A percentile compares a stretch with the other conserved stretches of the same genome.
Conservation (phyloP, 2,888 invertebrate genomes). For the Hemicrepidius hirtus region DNA sequence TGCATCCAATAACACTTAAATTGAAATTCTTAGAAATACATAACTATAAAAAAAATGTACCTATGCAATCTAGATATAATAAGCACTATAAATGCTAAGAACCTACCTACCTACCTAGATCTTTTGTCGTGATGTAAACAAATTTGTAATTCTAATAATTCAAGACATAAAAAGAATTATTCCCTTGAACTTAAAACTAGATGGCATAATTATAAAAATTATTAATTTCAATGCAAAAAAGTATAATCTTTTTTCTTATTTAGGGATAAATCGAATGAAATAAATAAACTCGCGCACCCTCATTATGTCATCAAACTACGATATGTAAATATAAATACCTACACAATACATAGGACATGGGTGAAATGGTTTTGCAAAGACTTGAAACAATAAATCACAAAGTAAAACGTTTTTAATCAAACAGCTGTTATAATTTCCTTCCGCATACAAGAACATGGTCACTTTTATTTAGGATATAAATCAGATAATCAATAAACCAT, state of each 20-base stretch:
- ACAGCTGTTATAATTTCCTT: constrained; percentile 25
- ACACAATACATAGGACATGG: too few relatives aligned
- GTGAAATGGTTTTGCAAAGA: background rate
- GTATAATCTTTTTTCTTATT: too few relatives aligned
- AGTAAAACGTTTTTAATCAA: constrained; percentile 17
- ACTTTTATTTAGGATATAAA: constrained; percentile 29
- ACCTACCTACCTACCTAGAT: constrained; percentile 7
- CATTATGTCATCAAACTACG: too few relatives aligned
- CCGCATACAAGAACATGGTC: constrained; percentile 25
- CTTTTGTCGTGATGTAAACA: constrained; percentile 6
- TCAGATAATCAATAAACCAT: constrained; percentile 25
- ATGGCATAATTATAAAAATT: too few relatives aligned
- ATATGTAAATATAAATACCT: too few relatives aligned
- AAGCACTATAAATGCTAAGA: constrained; percentile 12
- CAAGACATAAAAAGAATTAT: constrained; percentile 1
- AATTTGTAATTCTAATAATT: constrained; percentile 11
- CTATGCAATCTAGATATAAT: constrained; percentile 7
- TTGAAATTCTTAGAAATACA: background rate
- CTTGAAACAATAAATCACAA: constrained; percentile 1
- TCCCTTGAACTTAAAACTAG: constrained; percentile 7
- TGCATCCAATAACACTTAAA: background rate
- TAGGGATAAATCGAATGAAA: too few relatives aligned
- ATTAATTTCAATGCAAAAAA: too few relatives aligned
- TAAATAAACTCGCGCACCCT: too few relatives aligned
- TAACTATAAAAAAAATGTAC: background rate